phyloP scores from a whole-genome alignment of 2,113 vertebrate species.

The Nesogale talazaci region DNA sequence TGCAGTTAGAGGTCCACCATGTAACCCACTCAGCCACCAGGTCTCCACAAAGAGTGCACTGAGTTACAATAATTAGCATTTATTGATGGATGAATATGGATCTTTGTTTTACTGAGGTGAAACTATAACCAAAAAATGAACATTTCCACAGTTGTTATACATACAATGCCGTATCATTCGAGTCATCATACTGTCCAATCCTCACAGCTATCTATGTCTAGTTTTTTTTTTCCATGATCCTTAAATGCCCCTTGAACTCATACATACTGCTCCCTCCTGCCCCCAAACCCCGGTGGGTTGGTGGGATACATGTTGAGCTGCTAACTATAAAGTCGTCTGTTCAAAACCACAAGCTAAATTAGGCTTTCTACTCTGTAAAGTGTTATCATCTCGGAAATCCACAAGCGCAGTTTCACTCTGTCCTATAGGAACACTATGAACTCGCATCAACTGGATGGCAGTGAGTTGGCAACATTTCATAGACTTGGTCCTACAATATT shows the following conservation, averaged over 20 bases:
- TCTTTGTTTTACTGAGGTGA: neutral
- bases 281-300: too few relatives aligned
- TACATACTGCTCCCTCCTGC: neutral
- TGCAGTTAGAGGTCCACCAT: too few relatives aligned
- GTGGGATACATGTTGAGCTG: too few relatives aligned
- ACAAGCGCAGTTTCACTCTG: too few relatives aligned
- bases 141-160: neutral
- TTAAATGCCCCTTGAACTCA: neutral
- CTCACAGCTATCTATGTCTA: neutral
- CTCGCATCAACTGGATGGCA: too few relatives aligned
- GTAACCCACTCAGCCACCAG: too few relatives aligned
- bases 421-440: too few relatives aligned
- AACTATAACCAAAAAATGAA: neutral
- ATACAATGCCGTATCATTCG: neutral
- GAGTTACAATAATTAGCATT: neutral
- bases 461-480: neutral
- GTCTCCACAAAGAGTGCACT: too few relatives aligned
- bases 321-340: too few relatives aligned
- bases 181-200: neutral
- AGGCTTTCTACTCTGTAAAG: too few relatives aligned
- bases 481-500: neutral
- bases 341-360: too few relatives aligned
- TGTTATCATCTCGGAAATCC: too few relatives aligned
- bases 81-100: conserved; percentile 19
- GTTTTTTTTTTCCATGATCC: neutral